Conservation (phyloP, 2,113 vertebrate genomes). For the Datnioides undecimradiatus region DNA sequence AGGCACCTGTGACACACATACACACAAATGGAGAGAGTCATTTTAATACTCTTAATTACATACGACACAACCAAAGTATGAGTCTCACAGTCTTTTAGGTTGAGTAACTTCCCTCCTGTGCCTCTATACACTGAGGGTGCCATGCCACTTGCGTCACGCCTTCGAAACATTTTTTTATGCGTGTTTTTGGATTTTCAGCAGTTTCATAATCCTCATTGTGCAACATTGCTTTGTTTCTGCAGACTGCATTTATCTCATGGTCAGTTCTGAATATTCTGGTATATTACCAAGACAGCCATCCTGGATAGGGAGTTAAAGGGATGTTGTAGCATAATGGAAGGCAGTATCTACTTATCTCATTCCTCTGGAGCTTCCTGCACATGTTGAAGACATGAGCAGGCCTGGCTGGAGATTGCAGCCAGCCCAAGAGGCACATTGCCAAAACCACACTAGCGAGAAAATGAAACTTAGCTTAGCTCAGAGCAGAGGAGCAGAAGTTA, state of each 20-base stretch:
- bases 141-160: conserved; percentile 29
- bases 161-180: neutral
- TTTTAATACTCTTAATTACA: conserved; percentile 29
- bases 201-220: conserved; percentile 34
- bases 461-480: conserved; percentile 12
- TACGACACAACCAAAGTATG: neutral
- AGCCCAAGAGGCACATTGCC: neutral
- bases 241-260: neutral
- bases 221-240: conserved; percentile 31
- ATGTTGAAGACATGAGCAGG: conserved; percentile 9
- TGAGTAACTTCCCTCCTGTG: conserved; percentile 46
- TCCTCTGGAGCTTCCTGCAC: conserved; percentile 39
- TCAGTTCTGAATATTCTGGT: conserved; percentile 3
- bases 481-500: neutral
- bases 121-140: neutral
- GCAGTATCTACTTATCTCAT: conserved; percentile 38
- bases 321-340: neutral
- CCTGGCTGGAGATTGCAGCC: conserved; percentile 33
- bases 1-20: conserved; percentile 87
- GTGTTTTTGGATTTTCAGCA: conserved; percentile 29
- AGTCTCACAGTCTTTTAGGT: conserved; percentile 31
- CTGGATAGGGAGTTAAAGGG: neutral
- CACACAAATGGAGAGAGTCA: neutral
- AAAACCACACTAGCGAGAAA: conserved; percentile 36
- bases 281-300: neutral